Evolutionary conservation across 2,888 invertebrate genomes (phyloP).

Genomic region (Oligia latruncula): DNA sequence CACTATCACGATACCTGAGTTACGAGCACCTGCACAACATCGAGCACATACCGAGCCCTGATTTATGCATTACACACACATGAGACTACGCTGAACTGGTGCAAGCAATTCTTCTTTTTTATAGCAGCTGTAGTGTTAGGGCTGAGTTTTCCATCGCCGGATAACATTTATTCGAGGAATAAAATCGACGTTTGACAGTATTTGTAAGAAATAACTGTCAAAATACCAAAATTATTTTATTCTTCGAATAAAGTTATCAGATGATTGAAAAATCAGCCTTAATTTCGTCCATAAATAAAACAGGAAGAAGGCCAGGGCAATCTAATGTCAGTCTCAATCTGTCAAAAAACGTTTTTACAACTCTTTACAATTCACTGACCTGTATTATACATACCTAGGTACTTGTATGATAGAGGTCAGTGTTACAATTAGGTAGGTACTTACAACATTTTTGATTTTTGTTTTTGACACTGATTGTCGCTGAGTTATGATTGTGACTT

Average conservation of each 20-base stretch:
- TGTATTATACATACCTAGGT: too few relatives aligned
- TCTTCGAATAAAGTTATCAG: too few relatives aligned
- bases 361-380: too few relatives aligned
- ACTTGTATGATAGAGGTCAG: too few relatives aligned
- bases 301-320: background rate
- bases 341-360: background rate
- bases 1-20: constrained; percentile 20
- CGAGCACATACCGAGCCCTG: constrained; percentile 8
- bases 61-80: constrained; percentile 48
- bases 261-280: too few relatives aligned
- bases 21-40: constrained; percentile 28
- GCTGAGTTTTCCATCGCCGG: too few relatives aligned
- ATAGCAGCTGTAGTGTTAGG: background rate
- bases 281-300: background rate
- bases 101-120: background rate
- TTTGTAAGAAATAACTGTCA: too few relatives aligned
- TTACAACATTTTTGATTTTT: too few relatives aligned
- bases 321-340: background rate
- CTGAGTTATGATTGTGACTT: background rate
- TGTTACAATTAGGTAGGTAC: too few relatives aligned
- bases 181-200: too few relatives aligned
- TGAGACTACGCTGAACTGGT: background rate
- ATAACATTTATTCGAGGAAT: too few relatives aligned
- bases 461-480: background rate
- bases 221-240: too few relatives aligned